Evolutionary conservation across 2,888 invertebrate genomes (phyloP).

Genomic region (Papilio elwesi): DNA sequence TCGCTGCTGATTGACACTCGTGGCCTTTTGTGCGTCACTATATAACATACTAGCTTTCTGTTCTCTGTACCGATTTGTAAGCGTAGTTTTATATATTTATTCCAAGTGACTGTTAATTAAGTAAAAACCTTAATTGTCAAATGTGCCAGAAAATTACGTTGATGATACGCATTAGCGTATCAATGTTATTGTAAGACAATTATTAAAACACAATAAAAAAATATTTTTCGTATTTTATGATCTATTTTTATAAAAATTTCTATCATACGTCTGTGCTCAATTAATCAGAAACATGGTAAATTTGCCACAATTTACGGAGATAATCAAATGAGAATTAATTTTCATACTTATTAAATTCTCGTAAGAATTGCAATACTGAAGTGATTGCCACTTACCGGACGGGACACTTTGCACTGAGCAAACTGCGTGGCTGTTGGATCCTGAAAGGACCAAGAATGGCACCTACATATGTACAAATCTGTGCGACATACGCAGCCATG

Average conservation of each 20-base stretch:
- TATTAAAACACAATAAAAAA: neutral
- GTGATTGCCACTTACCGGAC: no score
- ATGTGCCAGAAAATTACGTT: neutral
- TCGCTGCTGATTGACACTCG: constrained; percentile 68
- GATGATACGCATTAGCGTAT: neutral
- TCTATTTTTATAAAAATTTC: no score
- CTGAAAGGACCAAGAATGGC: neutral
- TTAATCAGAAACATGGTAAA: neutral
- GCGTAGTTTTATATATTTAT: constrained; percentile 38
- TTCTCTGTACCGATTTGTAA: constrained; percentile 18
- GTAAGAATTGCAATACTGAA: no score
- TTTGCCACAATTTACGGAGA: no score
- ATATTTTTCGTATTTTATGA: neutral
- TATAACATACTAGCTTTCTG: constrained; percentile 35
- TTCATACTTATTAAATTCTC: no score
- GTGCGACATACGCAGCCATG: no score
- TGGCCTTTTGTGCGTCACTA: constrained; percentile 60
- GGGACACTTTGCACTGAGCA: no score
- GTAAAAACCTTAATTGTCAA: neutral
- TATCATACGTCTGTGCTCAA: neutral
- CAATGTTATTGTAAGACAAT: neutral
- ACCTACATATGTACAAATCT: no score
- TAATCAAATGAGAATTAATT: no score
- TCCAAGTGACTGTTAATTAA: constrained; percentile 37
- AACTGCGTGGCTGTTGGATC: no score